Conservation (phyloP, 1,140 invertebrate genomes). For the Conopomorpha cramerella region DNA sequence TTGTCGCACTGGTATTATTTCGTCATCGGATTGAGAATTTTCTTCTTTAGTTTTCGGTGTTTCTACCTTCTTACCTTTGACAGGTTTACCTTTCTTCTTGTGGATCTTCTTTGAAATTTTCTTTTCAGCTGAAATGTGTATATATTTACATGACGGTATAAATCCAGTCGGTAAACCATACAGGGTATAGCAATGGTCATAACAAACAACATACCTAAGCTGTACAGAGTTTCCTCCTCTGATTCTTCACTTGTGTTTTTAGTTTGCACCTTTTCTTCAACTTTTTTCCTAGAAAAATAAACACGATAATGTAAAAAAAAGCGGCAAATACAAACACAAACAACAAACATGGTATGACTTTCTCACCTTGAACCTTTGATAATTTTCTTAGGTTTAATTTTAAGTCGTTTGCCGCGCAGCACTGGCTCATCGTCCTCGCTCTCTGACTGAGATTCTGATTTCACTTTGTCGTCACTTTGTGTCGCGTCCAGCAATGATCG, state of each 20-base stretch:
- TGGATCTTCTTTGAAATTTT: constrained; percentile 29
- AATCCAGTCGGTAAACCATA: too few relatives aligned
- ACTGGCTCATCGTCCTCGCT: constrained; percentile 43
- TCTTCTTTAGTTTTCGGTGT: constrained; percentile 7
- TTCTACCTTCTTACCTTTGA: background rate
- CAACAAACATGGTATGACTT: background rate
- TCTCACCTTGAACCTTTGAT: constrained; percentile 36
- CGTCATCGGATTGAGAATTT: too few relatives aligned
- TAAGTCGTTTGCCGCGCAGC: constrained; percentile 40
- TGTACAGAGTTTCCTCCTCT: constrained; percentile 56
- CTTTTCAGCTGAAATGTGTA: constrained; percentile 25
- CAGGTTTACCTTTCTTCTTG: constrained; percentile 16
- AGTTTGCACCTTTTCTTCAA: constrained; percentile 59
- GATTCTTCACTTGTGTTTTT: constrained; percentile 61
- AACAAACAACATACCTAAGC: constrained; percentile 48
- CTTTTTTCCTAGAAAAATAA: constrained; percentile 36
- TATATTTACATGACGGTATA: too few relatives aligned
- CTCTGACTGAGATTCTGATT: constrained; percentile 54
- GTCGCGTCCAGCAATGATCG: constrained; percentile 32
- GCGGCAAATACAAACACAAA: constrained; percentile 8
- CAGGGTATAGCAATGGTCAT: too few relatives aligned
- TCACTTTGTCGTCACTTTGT: constrained; percentile 37
- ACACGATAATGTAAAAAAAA: constrained; percentile 10
- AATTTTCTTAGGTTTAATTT: constrained; percentile 53
- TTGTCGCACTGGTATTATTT: constrained; percentile 67